phyloP scores from a whole-genome alignment of 2,113 vertebrate genomes.

The Crotalus viridis region DNA sequence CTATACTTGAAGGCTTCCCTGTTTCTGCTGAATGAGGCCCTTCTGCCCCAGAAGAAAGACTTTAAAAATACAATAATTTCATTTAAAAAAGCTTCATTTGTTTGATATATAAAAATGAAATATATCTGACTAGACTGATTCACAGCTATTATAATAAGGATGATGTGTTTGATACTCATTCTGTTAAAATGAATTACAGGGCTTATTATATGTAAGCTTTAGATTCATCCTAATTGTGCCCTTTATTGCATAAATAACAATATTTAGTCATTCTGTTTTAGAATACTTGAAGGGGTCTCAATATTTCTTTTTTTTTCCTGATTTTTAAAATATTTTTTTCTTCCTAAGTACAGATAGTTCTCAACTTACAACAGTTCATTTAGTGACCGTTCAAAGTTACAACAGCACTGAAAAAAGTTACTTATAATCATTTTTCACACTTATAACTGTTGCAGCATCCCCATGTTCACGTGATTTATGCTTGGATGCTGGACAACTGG shows the following conservation, averaged over 20 bases:
- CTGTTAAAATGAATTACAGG: background rate
- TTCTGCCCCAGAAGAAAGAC: background rate
- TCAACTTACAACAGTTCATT: too few species aligned
- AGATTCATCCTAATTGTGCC: background rate
- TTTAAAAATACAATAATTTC: background rate
- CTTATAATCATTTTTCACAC: too few species aligned
- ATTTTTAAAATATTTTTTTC: background rate
- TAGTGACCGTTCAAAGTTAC: too few species aligned
- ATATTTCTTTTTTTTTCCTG: background rate
- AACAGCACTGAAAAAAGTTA: too few species aligned
- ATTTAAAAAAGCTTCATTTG: background rate
- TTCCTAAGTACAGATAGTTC: background rate
- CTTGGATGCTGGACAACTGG: too few species aligned
- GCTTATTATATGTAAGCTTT: background rate
- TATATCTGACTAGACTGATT: background rate
- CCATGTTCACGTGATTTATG: too few species aligned
- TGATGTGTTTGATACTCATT: background rate
- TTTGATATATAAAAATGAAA: background rate
- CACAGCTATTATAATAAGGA: background rate
- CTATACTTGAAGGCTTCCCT: background rate
- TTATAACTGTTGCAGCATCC: too few species aligned
- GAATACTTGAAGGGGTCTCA: background rate
- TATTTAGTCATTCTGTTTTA: background rate
- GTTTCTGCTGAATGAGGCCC: background rate
- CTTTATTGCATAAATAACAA: background rate